Evolutionary conservation across 2,797 vertebrate species (phyloP).

Genomic region (Channallabes apus): DNA sequence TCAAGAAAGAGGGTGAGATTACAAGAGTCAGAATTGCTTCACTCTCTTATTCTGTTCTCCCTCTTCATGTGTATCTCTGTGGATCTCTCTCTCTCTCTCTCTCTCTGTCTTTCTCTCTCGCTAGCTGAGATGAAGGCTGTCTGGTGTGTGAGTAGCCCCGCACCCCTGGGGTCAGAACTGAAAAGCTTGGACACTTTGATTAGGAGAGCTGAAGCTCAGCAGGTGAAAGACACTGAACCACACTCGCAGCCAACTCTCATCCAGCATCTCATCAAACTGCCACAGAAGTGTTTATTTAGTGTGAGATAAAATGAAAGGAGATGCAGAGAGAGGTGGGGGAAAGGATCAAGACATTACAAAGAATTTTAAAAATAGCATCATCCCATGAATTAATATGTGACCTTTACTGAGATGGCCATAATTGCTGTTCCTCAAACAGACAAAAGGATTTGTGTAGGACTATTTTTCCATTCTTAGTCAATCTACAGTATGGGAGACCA

Average conservation of each 20-base stretch:
- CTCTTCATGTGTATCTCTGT: constrained; percentile 11
- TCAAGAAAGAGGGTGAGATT: neutral
- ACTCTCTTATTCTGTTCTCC: constrained; percentile 13
- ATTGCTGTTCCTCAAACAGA: constrained; percentile 11
- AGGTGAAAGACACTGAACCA: constrained; percentile 36
- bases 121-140: constrained; percentile 36
- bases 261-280: constrained; percentile 19
- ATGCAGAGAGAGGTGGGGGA: neutral
- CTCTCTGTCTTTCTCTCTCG: neutral
- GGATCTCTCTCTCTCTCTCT: neutral
- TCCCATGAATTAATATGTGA: neutral
- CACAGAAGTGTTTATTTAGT: constrained; percentile 34
- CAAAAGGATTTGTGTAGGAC: constrained; percentile 10
- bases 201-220: constrained; percentile 32
- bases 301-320: constrained; percentile 19
- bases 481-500: neutral
- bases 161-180: constrained; percentile 37
- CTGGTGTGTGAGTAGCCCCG: constrained; percentile 18
- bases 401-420: constrained; percentile 7
- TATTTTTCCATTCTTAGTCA: constrained; percentile 3
- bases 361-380: neutral
- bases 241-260: constrained; percentile 3
- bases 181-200: constrained; percentile 42
- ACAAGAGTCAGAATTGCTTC: constrained; percentile 6
- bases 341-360: constrained; percentile 1